phyloP scores from a whole-genome alignment of 2,113 vertebrate species.

The Zosterops japonicus region DNA sequence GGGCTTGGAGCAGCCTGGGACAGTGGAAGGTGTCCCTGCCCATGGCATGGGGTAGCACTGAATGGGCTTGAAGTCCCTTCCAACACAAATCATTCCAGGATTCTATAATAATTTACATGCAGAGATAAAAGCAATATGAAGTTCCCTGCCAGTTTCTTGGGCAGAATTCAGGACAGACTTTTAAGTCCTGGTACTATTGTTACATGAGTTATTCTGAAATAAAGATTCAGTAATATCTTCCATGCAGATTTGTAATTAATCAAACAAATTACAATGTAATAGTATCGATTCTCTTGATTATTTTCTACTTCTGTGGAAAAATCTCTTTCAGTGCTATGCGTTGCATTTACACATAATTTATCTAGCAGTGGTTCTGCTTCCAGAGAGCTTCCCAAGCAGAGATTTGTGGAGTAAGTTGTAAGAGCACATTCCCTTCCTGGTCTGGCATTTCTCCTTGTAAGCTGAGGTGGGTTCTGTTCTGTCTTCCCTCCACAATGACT shows the following conservation, averaged over 20 bases:
- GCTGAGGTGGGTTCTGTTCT: not conserved
- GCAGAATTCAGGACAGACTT: not conserved
- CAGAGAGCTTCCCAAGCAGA: not conserved
- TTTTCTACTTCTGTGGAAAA: not conserved
- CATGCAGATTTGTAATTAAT: constrained; percentile 18
- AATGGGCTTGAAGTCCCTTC: accelerated
- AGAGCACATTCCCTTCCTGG: not conserved
- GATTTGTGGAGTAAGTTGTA: not conserved
- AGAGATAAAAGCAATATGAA: not conserved
- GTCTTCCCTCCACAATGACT: not conserved
- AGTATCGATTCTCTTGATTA: constrained; percentile 5
- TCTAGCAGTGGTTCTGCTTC: not conserved
- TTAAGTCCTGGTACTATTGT: not conserved
- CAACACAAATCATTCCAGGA: too few species aligned
- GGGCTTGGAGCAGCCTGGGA: not conserved
- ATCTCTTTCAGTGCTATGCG: not conserved
- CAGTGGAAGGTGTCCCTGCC: accelerated
- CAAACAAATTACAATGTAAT: not conserved
- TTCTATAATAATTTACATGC: not conserved
- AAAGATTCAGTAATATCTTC: constrained; percentile 48
- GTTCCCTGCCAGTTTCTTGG: not conserved
- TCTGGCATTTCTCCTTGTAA: not conserved
- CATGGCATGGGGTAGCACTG: accelerated
- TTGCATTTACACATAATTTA: not conserved
- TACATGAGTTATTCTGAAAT: constrained; percentile 44